Conservation (phyloP, 2,888 invertebrate genomes). For the Aplocera efformata region DNA sequence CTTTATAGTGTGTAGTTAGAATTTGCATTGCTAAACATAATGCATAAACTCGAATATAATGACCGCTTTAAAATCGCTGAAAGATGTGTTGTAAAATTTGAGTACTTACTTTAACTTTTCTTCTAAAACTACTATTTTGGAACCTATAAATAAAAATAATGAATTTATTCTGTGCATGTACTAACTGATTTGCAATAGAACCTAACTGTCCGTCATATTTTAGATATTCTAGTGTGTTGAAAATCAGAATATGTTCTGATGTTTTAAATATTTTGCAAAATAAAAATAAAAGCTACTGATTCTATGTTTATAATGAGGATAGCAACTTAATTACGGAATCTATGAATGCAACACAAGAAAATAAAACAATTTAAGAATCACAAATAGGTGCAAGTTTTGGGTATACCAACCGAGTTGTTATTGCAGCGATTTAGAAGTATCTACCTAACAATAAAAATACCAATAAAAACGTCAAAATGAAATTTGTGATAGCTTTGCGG, state of each 20-base stretch:
- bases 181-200: too few species aligned
- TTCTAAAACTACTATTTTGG: slow-evolving; percentile 5
- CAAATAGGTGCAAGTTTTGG: too few species aligned
- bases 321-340: too few species aligned
- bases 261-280: too few species aligned
- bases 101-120: slow-evolving; percentile 18
- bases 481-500: slow-evolving; percentile 19
- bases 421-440: slow-evolving; percentile 42
- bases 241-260: too few species aligned
- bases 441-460: slow-evolving; percentile 13
- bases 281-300: too few species aligned
- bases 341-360: too few species aligned
- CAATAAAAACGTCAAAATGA: slow-evolving; percentile 39
- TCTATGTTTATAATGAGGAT: too few species aligned
- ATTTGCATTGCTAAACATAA: slow-evolving; percentile 54
- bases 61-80: slow-evolving; percentile 47
- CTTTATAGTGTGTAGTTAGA: slow-evolving; percentile 50
- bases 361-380: too few species aligned
- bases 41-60: slow-evolving; percentile 41
- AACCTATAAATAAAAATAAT: background rate
- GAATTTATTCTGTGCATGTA: slow-evolving; percentile 15
- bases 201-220: too few species aligned
- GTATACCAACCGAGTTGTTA: too few species aligned
- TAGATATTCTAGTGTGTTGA: too few species aligned
- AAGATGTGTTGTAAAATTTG: slow-evolving; percentile 15